phyloP scores from a whole-genome alignment of 2,888 invertebrate species.

The Leptothorax acervorum region DNA sequence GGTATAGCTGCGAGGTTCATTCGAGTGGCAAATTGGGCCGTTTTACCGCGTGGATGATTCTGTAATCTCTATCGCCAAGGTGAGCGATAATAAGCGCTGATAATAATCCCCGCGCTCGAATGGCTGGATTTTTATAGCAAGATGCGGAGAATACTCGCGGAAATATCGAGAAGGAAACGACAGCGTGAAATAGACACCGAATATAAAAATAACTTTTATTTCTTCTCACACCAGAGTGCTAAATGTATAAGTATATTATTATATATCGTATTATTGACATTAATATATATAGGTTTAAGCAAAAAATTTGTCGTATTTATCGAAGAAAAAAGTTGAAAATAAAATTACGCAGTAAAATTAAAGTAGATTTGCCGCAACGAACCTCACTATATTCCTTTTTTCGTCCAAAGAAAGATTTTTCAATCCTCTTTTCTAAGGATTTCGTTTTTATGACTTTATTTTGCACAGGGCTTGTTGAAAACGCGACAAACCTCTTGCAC shows the following conservation, averaged over 20 bases:
- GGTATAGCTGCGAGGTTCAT: conserved; percentile 59
- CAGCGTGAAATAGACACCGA: conserved; percentile 36
- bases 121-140: conserved; percentile 35
- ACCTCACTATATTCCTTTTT: background rate
- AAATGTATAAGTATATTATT: background rate
- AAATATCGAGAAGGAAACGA: conserved; percentile 58
- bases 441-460: conserved; percentile 1
- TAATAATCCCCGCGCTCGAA: conserved; percentile 63
- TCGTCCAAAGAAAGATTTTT: background rate
- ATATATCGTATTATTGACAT: background rate
- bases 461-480: background rate
- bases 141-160: conserved; percentile 14
- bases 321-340: background rate
- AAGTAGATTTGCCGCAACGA: background rate
- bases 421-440: background rate
- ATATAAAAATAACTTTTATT: conserved; percentile 18
- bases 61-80: conserved; percentile 68
- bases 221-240: background rate
- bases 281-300: background rate
- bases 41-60: conserved; percentile 67
- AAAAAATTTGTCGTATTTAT: background rate
- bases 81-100: conserved; percentile 59
- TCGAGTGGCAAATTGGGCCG: conserved; percentile 69
- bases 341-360: background rate
- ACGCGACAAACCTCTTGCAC: background rate